Conservation (phyloP, 2,888 invertebrate species). For the Steinernema hermaphroditum region DNA sequence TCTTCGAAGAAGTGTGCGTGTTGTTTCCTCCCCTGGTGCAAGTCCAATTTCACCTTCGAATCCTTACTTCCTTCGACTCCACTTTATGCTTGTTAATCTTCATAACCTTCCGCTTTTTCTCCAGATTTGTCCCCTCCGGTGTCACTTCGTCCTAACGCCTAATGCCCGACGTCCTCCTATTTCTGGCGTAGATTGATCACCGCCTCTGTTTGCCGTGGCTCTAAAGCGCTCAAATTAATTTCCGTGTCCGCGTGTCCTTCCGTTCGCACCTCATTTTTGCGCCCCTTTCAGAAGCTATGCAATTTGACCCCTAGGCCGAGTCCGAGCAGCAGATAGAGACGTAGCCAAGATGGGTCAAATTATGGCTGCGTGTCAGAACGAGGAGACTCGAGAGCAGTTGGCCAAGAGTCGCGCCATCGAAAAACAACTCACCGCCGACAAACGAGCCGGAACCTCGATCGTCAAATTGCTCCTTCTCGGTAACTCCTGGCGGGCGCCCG, state of each 20-base stretch:
- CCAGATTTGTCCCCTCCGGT: too few species aligned
- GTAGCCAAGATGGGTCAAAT: conserved; percentile 39
- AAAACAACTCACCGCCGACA: conserved; percentile 63
- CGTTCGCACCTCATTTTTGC: background rate
- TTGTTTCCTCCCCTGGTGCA: too few species aligned
- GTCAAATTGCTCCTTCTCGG: conserved; percentile 62
- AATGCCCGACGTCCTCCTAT: too few species aligned
- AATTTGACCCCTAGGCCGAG: conserved; percentile 2
- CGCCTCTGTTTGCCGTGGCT: too few species aligned
- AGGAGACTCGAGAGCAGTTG: conserved; percentile 51
- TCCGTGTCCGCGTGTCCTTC: background rate
- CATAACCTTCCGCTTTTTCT: too few species aligned
- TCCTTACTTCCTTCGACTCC: too few species aligned
- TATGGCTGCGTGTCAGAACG: conserved; percentile 45
- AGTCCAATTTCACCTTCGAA: too few species aligned
- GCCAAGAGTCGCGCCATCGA: conserved; percentile 61
- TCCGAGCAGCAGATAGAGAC: background rate
- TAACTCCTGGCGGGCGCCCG: conserved; percentile 35
- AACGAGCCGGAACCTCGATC: conserved; percentile 61
- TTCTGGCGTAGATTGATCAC: too few species aligned
- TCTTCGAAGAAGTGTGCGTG: too few species aligned
- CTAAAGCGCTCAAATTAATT: background rate
- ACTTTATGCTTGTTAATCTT: too few species aligned
- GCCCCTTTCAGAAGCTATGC: conserved; percentile 22
- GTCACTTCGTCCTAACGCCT: too few species aligned